These are phyloP conservation scores for Hippocampus barbouri DNA, from an alignment of 2,113 vertebrate genomes.

Conservation along the genomic window DNA sequence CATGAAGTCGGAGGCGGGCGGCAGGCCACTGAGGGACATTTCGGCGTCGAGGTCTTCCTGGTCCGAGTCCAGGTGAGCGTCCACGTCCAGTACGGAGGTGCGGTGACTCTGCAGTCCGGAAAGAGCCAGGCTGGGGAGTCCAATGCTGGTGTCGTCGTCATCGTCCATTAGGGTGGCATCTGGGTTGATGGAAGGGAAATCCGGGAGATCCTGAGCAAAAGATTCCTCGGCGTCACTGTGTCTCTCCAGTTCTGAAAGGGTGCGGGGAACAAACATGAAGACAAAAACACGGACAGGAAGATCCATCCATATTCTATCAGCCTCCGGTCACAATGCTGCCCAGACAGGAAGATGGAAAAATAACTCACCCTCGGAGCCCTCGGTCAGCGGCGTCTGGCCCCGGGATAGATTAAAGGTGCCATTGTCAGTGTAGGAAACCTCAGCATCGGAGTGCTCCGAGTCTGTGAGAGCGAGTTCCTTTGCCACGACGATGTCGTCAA, in stretches of 20 bases:
- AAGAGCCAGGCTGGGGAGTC: conserved; percentile 78
- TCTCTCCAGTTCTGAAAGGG: conserved; percentile 80
- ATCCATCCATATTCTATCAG: not conserved
- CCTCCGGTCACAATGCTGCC: not conserved
- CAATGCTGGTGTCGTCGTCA: conserved; percentile 93
- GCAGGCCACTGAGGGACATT: conserved; percentile 70
- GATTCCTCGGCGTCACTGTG: conserved; percentile 95
- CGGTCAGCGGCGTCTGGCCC: conserved; percentile 90
- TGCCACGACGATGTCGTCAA: conserved; percentile 84
- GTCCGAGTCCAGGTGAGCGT: conserved; percentile 71
- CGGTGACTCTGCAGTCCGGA: conserved; percentile 53
- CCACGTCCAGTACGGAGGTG: conserved; percentile 61
- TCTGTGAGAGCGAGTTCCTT: conserved; percentile 88
- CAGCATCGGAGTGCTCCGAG: conserved; percentile 91
- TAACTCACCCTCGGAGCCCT: conserved; percentile 88
- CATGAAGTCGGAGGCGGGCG: conserved; percentile 71
- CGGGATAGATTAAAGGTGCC: conserved; percentile 93
- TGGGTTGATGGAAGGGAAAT: conserved; percentile 94
- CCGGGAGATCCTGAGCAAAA: conserved; percentile 88
- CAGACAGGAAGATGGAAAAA: not conserved
- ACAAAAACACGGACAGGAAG: conserved; percentile 7
- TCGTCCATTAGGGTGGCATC: conserved; percentile 86
- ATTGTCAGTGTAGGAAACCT: conserved; percentile 90
- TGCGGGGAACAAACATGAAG: not conserved
- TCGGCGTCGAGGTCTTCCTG: conserved; percentile 75